phyloP scores from a whole-genome alignment of 2,113 vertebrate species.

The Taurulus bubalis region DNA sequence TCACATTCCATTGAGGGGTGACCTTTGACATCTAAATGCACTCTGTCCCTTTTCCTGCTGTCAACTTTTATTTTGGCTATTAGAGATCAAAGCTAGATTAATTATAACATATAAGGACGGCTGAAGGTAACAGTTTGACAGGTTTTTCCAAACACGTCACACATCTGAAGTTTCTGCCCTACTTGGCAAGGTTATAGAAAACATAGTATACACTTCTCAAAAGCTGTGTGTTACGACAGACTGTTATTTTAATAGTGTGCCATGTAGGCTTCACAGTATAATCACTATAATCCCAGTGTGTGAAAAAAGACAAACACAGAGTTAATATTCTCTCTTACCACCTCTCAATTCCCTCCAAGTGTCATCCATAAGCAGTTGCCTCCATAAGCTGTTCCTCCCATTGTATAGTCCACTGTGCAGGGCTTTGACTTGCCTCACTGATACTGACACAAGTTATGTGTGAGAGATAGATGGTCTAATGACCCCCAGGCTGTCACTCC shows the following conservation, averaged over 20 bases:
- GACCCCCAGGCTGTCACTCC: constrained; percentile 44
- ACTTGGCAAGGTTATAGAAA: constrained; percentile 49
- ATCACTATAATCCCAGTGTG: constrained; percentile 30
- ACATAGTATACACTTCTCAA: constrained; percentile 38
- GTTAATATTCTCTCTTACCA: constrained; percentile 57
- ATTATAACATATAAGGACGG: constrained; percentile 5
- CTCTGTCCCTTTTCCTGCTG: not conserved
- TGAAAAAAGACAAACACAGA: constrained; percentile 41
- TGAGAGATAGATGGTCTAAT: constrained; percentile 56
- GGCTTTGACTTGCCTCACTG: constrained; percentile 42
- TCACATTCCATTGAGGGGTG: constrained; percentile 23
- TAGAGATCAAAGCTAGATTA: constrained; percentile 39
- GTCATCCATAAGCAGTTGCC: constrained; percentile 39
- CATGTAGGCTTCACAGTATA: constrained; percentile 26
- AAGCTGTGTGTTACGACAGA: constrained; percentile 18
- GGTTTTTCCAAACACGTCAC: constrained; percentile 53
- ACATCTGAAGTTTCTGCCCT: constrained; percentile 27
- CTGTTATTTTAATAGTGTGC: constrained; percentile 20
- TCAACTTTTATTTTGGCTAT: constrained; percentile 27
- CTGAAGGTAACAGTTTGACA: constrained; percentile 41
- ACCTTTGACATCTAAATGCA: constrained; percentile 42
- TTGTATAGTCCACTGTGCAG: constrained; percentile 36
- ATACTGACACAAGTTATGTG: constrained; percentile 49
- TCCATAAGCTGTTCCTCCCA: constrained; percentile 29
- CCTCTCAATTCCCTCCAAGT: constrained; percentile 31